Conservation (phyloP, 2,888 invertebrate genomes). For the Fissipunctia ypsillon region DNA sequence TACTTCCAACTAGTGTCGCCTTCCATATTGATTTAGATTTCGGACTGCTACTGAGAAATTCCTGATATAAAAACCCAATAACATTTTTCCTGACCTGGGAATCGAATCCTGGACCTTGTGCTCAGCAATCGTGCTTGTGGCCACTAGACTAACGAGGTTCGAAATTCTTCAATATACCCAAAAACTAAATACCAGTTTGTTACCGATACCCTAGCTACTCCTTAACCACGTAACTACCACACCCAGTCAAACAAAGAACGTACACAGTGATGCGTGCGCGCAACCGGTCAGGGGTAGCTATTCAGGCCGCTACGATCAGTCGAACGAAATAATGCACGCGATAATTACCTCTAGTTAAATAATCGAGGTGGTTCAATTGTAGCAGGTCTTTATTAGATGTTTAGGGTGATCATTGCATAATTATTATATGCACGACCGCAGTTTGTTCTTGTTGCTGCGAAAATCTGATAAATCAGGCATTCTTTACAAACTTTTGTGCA, state of each 20-base stretch:
- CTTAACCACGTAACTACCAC: slow-evolving; percentile 37
- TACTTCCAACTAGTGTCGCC: no score
- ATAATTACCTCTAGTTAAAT: slow-evolving; percentile 41
- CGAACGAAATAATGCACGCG: slow-evolving; percentile 57
- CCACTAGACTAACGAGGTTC: no score
- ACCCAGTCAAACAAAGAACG: slow-evolving; percentile 51
- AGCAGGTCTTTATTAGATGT: slow-evolving; percentile 8
- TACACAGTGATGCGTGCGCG: slow-evolving; percentile 48
- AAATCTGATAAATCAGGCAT: background rate
- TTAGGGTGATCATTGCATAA: slow-evolving; percentile 13
- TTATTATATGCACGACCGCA: background rate
- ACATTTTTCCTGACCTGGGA: no score
- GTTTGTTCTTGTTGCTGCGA: background rate
- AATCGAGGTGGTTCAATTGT: slow-evolving; percentile 33
- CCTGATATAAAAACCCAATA: no score
- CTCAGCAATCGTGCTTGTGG: no score
- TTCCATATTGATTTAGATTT: no score
- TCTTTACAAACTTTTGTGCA: background rate
- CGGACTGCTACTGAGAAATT: no score
- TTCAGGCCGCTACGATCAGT: slow-evolving; percentile 60
- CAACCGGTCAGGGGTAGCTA: slow-evolving; percentile 68
- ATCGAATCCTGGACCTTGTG: no score
- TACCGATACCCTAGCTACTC: slow-evolving; percentile 4
- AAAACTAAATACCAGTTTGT: background rate
- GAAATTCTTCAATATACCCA: background rate